A percentile compares a stretch with the other conserved stretches of the same genome.
phyloP scores from a whole-genome alignment of 37 sponge, comb jelly and placozoan genomes.

The Agelas oroides region DNA sequence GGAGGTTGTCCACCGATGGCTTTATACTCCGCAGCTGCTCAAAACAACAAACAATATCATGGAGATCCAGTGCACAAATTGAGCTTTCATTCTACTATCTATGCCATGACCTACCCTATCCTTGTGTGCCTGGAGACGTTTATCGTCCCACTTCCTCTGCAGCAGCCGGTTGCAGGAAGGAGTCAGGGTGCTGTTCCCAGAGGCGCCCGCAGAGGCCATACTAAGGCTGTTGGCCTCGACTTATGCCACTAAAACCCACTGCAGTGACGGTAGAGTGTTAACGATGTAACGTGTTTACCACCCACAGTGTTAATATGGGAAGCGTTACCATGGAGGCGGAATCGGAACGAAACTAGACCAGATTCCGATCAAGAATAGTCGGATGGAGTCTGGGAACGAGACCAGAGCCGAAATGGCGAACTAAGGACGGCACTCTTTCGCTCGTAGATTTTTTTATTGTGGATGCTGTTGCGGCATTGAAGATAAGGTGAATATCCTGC shows the following conservation, averaged over 20 bases:
- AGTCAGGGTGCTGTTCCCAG: conserved; percentile 54
- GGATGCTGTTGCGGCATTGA: no score
- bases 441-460: no score
- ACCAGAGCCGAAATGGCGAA: no score
- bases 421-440: no score
- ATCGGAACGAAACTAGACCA: neutral
- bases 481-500: no score
- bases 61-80: no score
- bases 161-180: conserved; percentile 74
- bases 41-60: neutral
- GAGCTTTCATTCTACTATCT: no score
- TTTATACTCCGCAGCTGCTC: conserved; percentile 55
- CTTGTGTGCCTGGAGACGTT: conserved; percentile 60
- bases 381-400: no score
- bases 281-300: no score
- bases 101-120: conserved; percentile 63
- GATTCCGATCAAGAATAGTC: neutral
- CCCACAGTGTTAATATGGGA: neutral
- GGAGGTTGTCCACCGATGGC: conserved; percentile 69
- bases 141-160: conserved; percentile 84
- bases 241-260: neutral
- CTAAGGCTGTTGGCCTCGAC: neutral
- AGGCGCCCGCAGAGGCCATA: conserved; percentile 37
- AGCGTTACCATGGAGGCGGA: neutral
- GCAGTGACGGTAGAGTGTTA: neutral